phyloP scores from a whole-genome alignment of 2,888 invertebrate species.

The Ferdinandea cuprea region DNA sequence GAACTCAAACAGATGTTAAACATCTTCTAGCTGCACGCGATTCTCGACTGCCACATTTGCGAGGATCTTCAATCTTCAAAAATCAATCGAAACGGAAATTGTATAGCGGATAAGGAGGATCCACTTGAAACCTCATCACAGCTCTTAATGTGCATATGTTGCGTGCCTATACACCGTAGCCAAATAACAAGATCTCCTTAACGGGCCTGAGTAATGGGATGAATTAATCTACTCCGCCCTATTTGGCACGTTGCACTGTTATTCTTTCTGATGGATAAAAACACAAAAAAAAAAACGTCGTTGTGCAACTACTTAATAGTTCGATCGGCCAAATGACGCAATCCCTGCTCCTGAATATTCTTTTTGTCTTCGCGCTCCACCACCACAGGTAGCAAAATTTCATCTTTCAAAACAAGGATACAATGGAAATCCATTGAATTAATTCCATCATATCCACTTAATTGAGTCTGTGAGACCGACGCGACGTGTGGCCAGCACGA shows the following conservation, averaged over 20 bases:
- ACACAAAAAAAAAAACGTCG: conserved; percentile 15
- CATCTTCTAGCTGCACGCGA: conserved; percentile 46
- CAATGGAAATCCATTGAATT: conserved; percentile 56
- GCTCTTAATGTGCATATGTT: conserved; percentile 56
- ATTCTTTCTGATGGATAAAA: conserved; percentile 32
- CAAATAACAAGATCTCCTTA: conserved; percentile 66
- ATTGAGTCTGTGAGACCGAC: conserved; percentile 49
- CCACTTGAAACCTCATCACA: conserved; percentile 58
- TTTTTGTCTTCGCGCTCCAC: conserved; percentile 42
- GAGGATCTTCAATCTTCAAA: conserved; percentile 37
- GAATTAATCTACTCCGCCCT: conserved; percentile 70
- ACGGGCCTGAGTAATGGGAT: conserved; percentile 64
- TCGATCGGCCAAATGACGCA: conserved; percentile 68
- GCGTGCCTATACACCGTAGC: conserved; percentile 18
- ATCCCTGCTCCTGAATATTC: conserved; percentile 63
- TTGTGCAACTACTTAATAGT: conserved; percentile 51
- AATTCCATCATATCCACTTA: conserved; percentile 70
- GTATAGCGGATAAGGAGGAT: conserved; percentile 72
- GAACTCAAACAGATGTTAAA: conserved; percentile 57
- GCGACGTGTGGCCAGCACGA: conserved; percentile 68
- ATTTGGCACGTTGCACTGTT: conserved; percentile 72
- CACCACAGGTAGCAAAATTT: conserved; percentile 65
- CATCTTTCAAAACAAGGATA: conserved; percentile 26
- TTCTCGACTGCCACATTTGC: conserved; percentile 55
- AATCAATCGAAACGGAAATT: conserved; percentile 74